Evolutionary conservation across 2,113 vertebrate species (phyloP), one percentile per base, ranked within the genome.

Genomic region (Phaetusa simplex): DNA sequence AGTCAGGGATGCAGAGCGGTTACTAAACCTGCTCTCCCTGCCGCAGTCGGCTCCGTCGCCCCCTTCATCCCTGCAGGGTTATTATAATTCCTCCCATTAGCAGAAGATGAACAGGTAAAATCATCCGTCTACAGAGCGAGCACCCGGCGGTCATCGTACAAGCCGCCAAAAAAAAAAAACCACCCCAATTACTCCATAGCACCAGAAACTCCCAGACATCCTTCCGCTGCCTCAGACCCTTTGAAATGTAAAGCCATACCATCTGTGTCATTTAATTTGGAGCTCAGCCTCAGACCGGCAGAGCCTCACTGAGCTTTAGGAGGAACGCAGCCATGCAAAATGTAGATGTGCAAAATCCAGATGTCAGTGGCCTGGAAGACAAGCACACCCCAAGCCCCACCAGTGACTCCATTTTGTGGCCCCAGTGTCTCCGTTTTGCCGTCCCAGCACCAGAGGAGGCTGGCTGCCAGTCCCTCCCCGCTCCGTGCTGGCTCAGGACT

Each of bases 191-290:
- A 95, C 32, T 91, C 91, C 49, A 52, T 2, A 93, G 78, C 0
- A 2, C 81, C 77, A 95, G 93, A 89, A 91, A 92, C 62, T 89
- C 70, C 12, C 67, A 96, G 93, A 64, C 45, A 62, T 78, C 87
- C 88, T 95, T 79, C 82, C 8, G 50, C 74, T 97, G 74, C 55
- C 84, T 86, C 72, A 38, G 93, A 76, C 30, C n/a, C 90, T 95
- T 95, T 82, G 83, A 98, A 96, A 97, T 76, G 87, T 93, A 97
- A 98, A 95, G 84, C 88, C 4, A 10, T 43, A 9, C 14, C 7
- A 12, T 88, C 95, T 67, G 53, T 93, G 72, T 91, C 93, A 93
- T 80, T 96, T 95, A 86, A 89, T 96, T 61, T 97, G 96, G 95
- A 96, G 92, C 87, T 97, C 82, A 85, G 81, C 81, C 70, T 96